phyloP scores from a whole-genome alignment of 2,888 invertebrate species.

The Philonicus albiceps region DNA sequence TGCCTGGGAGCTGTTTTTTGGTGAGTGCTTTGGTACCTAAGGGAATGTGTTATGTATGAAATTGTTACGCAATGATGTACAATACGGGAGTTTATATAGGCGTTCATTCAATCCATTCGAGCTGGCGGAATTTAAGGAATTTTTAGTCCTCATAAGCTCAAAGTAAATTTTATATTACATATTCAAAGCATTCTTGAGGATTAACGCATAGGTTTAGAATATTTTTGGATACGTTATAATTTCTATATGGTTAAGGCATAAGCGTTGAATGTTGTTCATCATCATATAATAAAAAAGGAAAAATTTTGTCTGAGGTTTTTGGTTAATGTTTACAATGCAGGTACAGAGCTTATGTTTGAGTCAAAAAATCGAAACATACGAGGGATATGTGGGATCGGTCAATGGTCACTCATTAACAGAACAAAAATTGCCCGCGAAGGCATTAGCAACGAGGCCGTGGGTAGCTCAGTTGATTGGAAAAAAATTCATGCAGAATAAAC shows the following conservation, averaged over 20 bases:
- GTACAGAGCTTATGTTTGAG: too few species aligned
- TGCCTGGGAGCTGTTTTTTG: neutral
- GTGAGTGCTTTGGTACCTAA: neutral
- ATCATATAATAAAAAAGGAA: neutral
- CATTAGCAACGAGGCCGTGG: too few species aligned
- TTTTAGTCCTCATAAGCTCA: neutral
- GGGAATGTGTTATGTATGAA: neutral
- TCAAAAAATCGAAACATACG: too few species aligned
- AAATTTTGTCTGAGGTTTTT: neutral
- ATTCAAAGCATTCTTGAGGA: neutral
- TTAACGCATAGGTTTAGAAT: neutral
- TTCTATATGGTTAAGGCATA: neutral
- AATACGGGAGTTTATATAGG: neutral
- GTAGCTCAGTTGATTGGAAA: too few species aligned
- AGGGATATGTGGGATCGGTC: too few species aligned
- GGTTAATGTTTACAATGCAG: too few species aligned
- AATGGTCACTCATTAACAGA: too few species aligned
- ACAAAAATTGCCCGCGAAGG: too few species aligned
- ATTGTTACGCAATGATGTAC: neutral
- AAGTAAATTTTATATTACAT: neutral
- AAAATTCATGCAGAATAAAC: too few species aligned
- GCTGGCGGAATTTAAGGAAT: neutral
- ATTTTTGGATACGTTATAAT: neutral
- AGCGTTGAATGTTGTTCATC: neutral
- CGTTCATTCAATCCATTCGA: neutral